Conservation (phyloP, 2,113 vertebrate genomes). For the Onychostoma macrolepis region DNA sequence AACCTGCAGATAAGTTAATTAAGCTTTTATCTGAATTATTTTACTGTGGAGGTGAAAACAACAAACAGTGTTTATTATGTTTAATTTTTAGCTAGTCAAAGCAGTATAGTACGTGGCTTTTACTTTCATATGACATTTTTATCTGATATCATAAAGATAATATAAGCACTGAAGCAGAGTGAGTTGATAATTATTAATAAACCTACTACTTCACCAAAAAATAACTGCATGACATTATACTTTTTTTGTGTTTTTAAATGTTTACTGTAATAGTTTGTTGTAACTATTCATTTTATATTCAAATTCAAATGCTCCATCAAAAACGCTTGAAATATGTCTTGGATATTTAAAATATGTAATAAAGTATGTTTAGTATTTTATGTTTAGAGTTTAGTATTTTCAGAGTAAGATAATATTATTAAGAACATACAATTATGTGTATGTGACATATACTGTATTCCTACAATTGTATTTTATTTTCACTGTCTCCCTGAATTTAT, state of each 20-base stretch:
- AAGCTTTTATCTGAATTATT: not conserved
- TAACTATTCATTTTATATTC: not conserved
- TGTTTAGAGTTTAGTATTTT: not conserved
- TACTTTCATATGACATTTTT: constrained; percentile 6
- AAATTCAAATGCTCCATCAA: not conserved
- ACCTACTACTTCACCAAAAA: not conserved
- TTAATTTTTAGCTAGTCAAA: constrained; percentile 7
- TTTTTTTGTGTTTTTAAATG: not conserved
- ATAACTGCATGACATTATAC: not conserved
- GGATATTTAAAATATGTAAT: not conserved
- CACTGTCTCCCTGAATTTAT: not conserved
- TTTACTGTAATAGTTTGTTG: not conserved
- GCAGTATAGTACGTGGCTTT: not conserved
- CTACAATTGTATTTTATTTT: not conserved
- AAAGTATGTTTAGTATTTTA: not conserved
- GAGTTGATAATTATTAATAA: not conserved
- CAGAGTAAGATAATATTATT: not conserved
- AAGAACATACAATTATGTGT: not conserved
- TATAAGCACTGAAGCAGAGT: not conserved
- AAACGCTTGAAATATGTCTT: not conserved
- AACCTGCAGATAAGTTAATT: not conserved
- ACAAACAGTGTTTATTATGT: not conserved
- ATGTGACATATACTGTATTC: not conserved
- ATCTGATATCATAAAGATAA: constrained; percentile 24
- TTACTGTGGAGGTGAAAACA: not conserved